A percentile compares a stretch with the other conserved stretches of the same genome.
Conservation (phyloP, 2,888 invertebrate genomes). For the Matsumyia berberina region DNA sequence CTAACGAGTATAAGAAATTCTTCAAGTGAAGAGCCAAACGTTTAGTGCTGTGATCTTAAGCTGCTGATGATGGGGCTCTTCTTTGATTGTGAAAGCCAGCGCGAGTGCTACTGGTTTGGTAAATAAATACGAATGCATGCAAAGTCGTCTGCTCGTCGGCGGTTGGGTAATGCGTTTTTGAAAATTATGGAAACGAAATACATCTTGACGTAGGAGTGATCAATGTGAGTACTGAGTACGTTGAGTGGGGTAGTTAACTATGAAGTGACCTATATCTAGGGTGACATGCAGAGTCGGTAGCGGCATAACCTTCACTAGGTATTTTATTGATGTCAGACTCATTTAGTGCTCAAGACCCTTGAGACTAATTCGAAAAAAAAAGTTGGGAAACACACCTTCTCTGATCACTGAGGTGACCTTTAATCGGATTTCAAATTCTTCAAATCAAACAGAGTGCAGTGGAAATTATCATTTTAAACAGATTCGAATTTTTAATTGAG, state of each 20-base stretch:
- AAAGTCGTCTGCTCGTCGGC: conserved; percentile 3
- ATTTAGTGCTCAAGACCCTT: neutral
- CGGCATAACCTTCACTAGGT: conserved; percentile 15
- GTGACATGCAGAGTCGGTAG: neutral
- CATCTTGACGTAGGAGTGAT: conserved; percentile 10
- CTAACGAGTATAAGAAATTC: neutral
- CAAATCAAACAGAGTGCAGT: neutral
- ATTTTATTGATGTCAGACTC: conserved; percentile 4
- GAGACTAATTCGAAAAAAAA: neutral
- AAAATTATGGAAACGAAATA: conserved; percentile 15
- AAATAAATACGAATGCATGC: conserved; percentile 19
- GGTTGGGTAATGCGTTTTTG: conserved; percentile 34
- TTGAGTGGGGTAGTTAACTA: conserved; percentile 9
- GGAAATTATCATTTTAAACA: neutral
- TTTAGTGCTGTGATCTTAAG: conserved; percentile 32
- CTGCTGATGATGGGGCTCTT: conserved; percentile 2
- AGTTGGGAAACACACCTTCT: too few species aligned
- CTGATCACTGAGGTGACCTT: neutral
- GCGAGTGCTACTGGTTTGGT: conserved; percentile 37
- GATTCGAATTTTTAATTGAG: too few species aligned
- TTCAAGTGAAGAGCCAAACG: conserved; percentile 7
- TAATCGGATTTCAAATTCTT: neutral
- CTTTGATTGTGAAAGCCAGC: conserved; percentile 40
- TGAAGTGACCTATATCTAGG: conserved; percentile 2
- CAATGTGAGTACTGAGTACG: neutral